Conservation (phyloP, 1,140 invertebrate species). For the Antheraea pernyi region DNA sequence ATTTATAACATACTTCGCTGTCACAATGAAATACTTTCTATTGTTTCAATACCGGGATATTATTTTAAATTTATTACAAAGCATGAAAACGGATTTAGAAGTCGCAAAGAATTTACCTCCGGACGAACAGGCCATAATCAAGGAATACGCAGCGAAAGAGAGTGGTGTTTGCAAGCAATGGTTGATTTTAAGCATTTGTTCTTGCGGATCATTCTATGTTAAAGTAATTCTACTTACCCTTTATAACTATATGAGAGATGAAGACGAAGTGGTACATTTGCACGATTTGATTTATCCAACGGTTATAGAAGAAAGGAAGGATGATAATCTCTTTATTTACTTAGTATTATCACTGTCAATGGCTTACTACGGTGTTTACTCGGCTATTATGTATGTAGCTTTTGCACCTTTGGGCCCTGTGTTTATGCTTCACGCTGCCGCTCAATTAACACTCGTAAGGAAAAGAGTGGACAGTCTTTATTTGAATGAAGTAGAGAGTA, state of each 20-base stretch:
- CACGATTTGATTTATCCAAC: constrained; percentile 42
- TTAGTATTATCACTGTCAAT: constrained; percentile 18
- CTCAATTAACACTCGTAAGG: constrained; percentile 39
- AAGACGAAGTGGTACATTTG: constrained; percentile 35
- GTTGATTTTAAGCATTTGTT: not conserved
- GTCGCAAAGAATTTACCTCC: not conserved
- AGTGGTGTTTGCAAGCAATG: constrained; percentile 20
- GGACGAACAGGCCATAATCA: constrained; percentile 33
- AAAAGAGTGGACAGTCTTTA: constrained; percentile 31
- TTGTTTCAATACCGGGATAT: constrained; percentile 18
- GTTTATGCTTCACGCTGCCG: constrained; percentile 49
- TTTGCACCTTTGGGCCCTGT: constrained; percentile 43
- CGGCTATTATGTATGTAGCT: constrained; percentile 28
- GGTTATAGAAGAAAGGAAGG: constrained; percentile 36
- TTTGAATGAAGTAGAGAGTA: constrained; percentile 13
- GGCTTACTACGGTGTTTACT: constrained; percentile 30
- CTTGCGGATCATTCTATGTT: not conserved
- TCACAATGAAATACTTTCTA: constrained; percentile 38
- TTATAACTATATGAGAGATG: constrained; percentile 12
- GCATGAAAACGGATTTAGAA: constrained; percentile 38
- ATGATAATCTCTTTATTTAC: constrained; percentile 19
- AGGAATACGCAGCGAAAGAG: constrained; percentile 31
- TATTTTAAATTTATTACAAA: constrained; percentile 34
- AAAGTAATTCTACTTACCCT: not conserved
- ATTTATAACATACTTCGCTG: constrained; percentile 29